phyloP scores from a whole-genome alignment of 2,113 vertebrate genomes.

The Megaceryle maxima region DNA sequence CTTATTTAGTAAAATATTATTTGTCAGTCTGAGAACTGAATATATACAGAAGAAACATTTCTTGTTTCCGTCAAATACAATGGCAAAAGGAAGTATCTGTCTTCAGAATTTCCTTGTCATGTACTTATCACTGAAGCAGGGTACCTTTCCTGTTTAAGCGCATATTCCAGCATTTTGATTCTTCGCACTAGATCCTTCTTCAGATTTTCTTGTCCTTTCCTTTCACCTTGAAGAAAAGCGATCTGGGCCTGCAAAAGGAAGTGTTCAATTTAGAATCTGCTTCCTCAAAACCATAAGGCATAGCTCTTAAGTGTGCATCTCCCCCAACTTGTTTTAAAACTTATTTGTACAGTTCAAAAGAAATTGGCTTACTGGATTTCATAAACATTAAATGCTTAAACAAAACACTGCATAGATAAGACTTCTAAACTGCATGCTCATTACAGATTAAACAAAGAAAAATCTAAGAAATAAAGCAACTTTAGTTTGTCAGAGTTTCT shows the following conservation, averaged over 20 bases:
- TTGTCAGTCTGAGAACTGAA: background rate
- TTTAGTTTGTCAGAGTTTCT: background rate
- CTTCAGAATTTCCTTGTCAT: background rate
- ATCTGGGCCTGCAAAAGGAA: slow-evolving; percentile 82
- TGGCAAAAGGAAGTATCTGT: background rate
- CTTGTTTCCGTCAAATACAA: background rate
- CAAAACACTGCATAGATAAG: background rate
- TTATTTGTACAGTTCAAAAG: background rate
- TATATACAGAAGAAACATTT: background rate
- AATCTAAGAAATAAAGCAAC: background rate
- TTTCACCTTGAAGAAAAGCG: slow-evolving; percentile 85
- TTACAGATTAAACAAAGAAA: background rate
- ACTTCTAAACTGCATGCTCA: background rate
- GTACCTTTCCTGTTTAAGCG: slow-evolving; percentile 87
- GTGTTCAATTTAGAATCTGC: slow-evolving; percentile 5
- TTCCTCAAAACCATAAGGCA: background rate
- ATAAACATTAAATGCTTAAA: background rate
- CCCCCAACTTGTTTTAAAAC: background rate
- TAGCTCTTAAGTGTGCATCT: background rate
- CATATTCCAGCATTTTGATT: slow-evolving; percentile 90
- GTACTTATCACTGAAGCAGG: background rate
- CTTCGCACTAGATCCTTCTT: slow-evolving; percentile 87
- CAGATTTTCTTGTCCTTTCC: slow-evolving; percentile 87
- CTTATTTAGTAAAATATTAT: background rate
- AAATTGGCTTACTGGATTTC: background rate